These are phyloP conservation scores for Varecia variegata DNA, from an alignment of 2,797 vertebrate species.

Conservation along the genomic window DNA sequence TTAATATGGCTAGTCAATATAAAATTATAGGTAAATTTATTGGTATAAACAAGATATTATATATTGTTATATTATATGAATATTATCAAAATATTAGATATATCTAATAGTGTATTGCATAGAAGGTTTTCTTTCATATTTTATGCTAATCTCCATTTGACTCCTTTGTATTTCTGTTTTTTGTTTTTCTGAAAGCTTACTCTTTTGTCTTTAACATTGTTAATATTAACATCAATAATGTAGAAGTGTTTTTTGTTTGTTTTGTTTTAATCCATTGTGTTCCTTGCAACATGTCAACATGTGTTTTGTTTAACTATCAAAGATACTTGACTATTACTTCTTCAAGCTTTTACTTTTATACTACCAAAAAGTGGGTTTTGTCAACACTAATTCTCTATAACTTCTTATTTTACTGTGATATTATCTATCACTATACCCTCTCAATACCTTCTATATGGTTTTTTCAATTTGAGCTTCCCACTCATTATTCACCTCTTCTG, in stretches of 20 bases:
- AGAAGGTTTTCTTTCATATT: neutral
- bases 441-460: neutral
- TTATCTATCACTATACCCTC: neutral
- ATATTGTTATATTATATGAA: neutral
- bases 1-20: neutral
- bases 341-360: neutral
- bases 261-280: neutral
- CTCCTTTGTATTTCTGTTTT: neutral
- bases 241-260: neutral
- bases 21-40: neutral
- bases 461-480: neutral
- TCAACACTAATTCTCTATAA: neutral
- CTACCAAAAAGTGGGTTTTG: neutral
- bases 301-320: neutral
- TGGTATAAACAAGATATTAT: neutral
- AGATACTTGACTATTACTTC: neutral
- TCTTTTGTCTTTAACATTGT: neutral
- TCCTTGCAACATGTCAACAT: neutral
- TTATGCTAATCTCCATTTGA: neutral
- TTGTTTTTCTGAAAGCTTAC: neutral
- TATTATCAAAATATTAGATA: neutral
- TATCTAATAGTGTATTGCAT: neutral
- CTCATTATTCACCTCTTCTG: neutral
- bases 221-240: neutral
- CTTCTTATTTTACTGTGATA: neutral